Conservation (phyloP, 2,888 invertebrate species). For the Pardosa pseudoannulata region DNA sequence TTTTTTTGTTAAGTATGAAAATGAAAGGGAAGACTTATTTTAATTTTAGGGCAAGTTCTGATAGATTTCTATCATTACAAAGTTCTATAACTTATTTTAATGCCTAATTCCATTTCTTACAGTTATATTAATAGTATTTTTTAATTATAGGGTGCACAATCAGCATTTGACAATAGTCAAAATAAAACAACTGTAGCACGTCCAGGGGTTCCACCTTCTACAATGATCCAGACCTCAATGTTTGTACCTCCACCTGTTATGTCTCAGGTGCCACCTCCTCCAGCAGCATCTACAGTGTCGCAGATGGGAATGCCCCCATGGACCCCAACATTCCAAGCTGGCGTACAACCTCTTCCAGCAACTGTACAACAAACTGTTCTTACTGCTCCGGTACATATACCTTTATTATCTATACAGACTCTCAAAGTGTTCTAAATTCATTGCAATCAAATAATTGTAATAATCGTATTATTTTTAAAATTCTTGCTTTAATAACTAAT, state of each 20-base stretch:
- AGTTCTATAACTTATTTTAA: too few relatives aligned
- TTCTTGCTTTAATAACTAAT: too few relatives aligned
- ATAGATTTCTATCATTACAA: too few relatives aligned
- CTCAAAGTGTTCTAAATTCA: too few relatives aligned
- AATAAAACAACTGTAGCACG: slow-evolving; percentile 36
- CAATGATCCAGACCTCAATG: slow-evolving; percentile 44
- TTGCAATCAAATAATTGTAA: too few relatives aligned
- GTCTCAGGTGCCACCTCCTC: slow-evolving; percentile 62
- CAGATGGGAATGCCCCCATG: slow-evolving; percentile 69
- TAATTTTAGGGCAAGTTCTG: too few relatives aligned
- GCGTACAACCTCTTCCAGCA: neutral
- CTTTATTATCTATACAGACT: too few relatives aligned
- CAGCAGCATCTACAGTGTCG: slow-evolving; percentile 58
- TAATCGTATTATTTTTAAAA: too few relatives aligned
- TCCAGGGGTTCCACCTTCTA: slow-evolving; percentile 59
- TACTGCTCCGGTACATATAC: slow-evolving; percentile 35
- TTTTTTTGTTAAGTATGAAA: too few relatives aligned
- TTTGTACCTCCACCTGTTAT: slow-evolving; percentile 63
- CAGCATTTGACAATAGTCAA: slow-evolving; percentile 36
- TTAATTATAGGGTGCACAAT: slow-evolving; percentile 55
- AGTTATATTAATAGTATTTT: too few relatives aligned
- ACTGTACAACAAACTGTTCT: slow-evolving; percentile 26
- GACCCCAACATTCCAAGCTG: slow-evolving; percentile 59
- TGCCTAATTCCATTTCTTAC: too few relatives aligned
- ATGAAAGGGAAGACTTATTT: too few relatives aligned